Percentiles rank a stretch among this genome's conserved stretches.
Conservation (phyloP, 2,797 vertebrate genomes). For the Furcifer pardalis region DNA sequence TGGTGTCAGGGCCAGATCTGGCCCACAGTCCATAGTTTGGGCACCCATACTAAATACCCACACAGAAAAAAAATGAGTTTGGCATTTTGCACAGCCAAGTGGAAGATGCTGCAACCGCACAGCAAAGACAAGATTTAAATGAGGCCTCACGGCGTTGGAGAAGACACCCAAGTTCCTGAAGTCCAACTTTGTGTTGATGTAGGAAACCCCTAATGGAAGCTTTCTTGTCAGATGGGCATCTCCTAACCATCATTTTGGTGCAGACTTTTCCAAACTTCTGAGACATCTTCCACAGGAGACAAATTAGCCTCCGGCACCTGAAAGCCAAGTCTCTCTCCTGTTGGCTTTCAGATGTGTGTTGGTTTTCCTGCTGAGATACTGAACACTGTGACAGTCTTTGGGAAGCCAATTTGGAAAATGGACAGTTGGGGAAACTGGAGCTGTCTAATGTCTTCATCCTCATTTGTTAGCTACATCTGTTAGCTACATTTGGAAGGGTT, state of each 20-base stretch:
- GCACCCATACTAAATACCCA: background rate
- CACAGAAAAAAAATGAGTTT: background rate
- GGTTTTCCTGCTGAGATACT: too few species aligned
- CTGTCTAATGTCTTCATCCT: background rate
- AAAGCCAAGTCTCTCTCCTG: too few species aligned
- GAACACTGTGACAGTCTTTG: background rate
- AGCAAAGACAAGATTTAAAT: background rate
- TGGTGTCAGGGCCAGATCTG: too few species aligned
- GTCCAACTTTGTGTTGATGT: too few species aligned
- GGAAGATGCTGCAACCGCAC: background rate
- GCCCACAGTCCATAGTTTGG: too few species aligned
- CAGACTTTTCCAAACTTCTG: background rate
- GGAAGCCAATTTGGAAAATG: background rate
- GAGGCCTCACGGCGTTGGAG: background rate
- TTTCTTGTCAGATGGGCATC: too few species aligned
- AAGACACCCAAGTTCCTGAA: too few species aligned
- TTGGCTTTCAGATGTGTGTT: too few species aligned
- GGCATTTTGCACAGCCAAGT: background rate
- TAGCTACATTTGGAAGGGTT: background rate
- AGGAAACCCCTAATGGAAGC: too few species aligned
- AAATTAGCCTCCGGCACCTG: background rate
- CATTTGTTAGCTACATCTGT: too few species aligned
- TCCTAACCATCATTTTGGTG: background rate
- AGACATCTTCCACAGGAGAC: background rate
- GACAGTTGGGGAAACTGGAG: background rate